Evolutionary conservation across 1,140 invertebrate genomes (phyloP).

Genomic region (Rhagoletis pomonella): DNA sequence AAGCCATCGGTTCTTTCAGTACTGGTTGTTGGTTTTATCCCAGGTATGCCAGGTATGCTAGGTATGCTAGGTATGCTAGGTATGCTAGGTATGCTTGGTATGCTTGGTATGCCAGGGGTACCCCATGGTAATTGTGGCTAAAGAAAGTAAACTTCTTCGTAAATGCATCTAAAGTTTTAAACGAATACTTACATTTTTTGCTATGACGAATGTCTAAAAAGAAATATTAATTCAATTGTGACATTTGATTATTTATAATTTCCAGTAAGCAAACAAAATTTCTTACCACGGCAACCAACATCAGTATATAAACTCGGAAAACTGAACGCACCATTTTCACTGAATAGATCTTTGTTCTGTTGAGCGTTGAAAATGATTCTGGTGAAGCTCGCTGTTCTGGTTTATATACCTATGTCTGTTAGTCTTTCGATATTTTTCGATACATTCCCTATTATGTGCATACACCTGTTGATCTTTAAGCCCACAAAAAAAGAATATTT

Average conservation of each 20-base stretch:
- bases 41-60: too few relatives aligned
- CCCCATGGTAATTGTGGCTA: constrained; percentile 28
- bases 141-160: neutral
- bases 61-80: too few relatives aligned
- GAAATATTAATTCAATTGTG: neutral
- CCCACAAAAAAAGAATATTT: neutral
- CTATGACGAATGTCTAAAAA: neutral
- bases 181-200: constrained; percentile 36
- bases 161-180: neutral
- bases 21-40: neutral
- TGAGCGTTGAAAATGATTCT: neutral
- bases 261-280: neutral
- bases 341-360: neutral
- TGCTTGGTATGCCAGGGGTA: neutral
- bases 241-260: neutral
- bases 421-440: neutral
- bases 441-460: neutral
- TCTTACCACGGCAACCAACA: neutral
- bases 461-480: neutral
- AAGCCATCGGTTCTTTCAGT: neutral
- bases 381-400: neutral
- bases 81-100: too few relatives aligned
- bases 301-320: neutral
- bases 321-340: neutral
- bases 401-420: neutral